phyloP scores from a whole-genome alignment of 2,113 vertebrate genomes.

The Callionymus lyra region DNA sequence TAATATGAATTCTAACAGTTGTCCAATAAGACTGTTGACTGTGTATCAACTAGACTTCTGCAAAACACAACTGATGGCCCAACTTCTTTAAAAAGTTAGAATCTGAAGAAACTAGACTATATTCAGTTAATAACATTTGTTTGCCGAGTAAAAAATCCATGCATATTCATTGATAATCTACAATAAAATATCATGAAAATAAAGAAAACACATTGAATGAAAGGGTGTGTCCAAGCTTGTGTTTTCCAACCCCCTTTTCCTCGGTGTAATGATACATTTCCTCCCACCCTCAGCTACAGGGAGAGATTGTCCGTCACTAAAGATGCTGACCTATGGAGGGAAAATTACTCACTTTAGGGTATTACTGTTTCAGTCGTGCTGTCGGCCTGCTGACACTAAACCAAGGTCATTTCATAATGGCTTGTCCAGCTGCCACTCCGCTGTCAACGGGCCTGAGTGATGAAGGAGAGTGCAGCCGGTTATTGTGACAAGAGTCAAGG shows the following conservation, averaged over 20 bases:
- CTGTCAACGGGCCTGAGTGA: slow-evolving; percentile 59
- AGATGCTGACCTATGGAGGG: slow-evolving; percentile 56
- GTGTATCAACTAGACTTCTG: no score
- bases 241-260: not conserved
- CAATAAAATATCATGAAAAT: no score
- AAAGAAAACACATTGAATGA: no score
- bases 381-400: slow-evolving; percentile 41
- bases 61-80: no score
- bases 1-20: no score
- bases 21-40: no score
- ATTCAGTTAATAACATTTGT: no score
- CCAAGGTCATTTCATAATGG: slow-evolving; percentile 66
- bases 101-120: no score
- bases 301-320: slow-evolving; percentile 25
- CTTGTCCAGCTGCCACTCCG: slow-evolving; percentile 52
- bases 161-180: no score
- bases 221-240: no score
- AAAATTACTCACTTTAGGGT: slow-evolving; percentile 56
- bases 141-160: no score
- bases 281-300: slow-evolving; percentile 18
- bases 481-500: slow-evolving; percentile 56
- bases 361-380: slow-evolving; percentile 48
- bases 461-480: slow-evolving; percentile 38
- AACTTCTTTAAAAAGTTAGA: no score
- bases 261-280: slow-evolving; percentile 8